Evolutionary conservation across 1,140 invertebrate species (phyloP).

Genomic region (Nixonia krombeini): DNA sequence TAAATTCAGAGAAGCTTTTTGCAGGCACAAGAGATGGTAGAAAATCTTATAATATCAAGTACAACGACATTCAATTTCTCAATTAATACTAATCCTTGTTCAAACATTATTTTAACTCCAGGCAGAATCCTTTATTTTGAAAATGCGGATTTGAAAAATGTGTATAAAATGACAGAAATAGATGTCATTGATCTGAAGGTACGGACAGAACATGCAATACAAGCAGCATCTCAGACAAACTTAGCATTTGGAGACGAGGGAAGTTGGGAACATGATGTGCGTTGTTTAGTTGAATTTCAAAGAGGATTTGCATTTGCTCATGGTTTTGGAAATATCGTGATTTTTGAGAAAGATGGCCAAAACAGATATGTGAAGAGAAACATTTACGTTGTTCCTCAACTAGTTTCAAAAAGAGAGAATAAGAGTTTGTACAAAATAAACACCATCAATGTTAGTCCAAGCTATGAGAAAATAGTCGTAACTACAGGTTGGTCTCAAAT

Average conservation of each 20-base stretch:
- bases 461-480: conserved; percentile 74
- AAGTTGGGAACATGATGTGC: conserved; percentile 59
- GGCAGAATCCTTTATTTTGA: conserved; percentile 81
- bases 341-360: conserved; percentile 78
- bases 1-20: conserved; percentile 82
- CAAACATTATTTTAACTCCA: conserved; percentile 12
- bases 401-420: conserved; percentile 54
- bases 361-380: conserved; percentile 76
- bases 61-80: too few species aligned
- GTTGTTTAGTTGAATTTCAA: conserved; percentile 70
- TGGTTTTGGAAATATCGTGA: conserved; percentile 74
- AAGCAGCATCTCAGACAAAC: conserved; percentile 45
- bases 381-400: conserved; percentile 73
- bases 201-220: conserved; percentile 54
- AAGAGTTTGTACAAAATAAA: conserved; percentile 72
- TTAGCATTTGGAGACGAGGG: conserved; percentile 43
- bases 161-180: conserved; percentile 74
- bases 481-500: conserved; percentile 78
- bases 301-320: conserved; percentile 77
- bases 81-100: too few species aligned
- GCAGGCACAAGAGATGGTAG: conserved; percentile 81
- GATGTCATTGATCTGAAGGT: conserved; percentile 73
- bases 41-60: too few species aligned
- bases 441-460: conserved; percentile 73
- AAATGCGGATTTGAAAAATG: conserved; percentile 81